Evolutionary conservation across 2,797 vertebrate species (phyloP), one percentile per base, ranked within the genome.

Genomic region (Acanthurus tractus): DNA sequence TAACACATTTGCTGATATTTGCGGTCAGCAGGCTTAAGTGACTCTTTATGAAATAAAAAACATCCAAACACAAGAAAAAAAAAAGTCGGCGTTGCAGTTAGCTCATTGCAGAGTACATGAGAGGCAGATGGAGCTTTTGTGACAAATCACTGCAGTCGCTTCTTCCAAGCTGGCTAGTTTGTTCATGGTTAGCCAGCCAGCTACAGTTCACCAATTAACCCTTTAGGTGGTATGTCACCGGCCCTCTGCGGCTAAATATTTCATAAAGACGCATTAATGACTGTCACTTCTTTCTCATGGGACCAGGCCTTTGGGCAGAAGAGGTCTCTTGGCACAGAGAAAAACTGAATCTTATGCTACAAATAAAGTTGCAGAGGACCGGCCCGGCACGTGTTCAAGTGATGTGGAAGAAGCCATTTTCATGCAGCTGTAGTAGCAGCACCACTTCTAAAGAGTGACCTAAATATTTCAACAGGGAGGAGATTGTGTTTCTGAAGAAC

Each of bases 391-490:
- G 79, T 71, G 73, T 56, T 44, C 42, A 81, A 69, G 54, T 52
- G 52, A 71, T 65, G 82, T 62, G 68, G 49, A 66, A 62, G 52
- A 71, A 76, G 73, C 20, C 18, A 4, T 34, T 80, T 77, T 84
- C 56, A 61, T 53, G 52, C 76, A 82, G 76, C 83, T 76, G 79
- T 74, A 55, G 55, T 45, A 34, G 54, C 75, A 40, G 71, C 44
- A 66, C 20, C 48, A 22, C 67, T 70, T 81, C 72, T 14, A 50
- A 70, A 77, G 76, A 74, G 34, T 82, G 89, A 80, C 79, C 78
- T 74, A 74, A 78, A 87, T 84, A 72, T 67, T 82, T 71, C 56
- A 34, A 59, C 25, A 56, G 54, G 62, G 58, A 61, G 20, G 50
- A 70, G 42, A 74, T 56, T 72, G 56, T 58, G 68, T 73, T 81